Base-by-base conservation (phyloP, 2,888 invertebrate genomes). In the Lutraria lutraria region DNA sequence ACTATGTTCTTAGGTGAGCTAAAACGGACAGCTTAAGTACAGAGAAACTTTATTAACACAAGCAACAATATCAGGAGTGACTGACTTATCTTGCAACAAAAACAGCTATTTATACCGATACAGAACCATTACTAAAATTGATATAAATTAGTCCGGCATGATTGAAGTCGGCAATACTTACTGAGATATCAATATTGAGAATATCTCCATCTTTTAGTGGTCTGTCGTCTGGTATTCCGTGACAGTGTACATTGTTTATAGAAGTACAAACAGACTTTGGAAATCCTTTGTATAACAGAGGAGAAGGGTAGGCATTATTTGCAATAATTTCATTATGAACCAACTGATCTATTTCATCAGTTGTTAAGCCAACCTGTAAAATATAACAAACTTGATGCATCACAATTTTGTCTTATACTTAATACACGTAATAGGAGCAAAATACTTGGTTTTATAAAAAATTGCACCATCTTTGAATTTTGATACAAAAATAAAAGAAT, bases 211-310 rank as follows among this genome's bases (percentile, higher is more conserved):
- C 97, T 92, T 97, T 96, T 80, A 99, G 97, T 1, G 90, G 90
- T 93, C 98, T 97, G 95, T 98, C 97, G 96, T 99, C 99, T 0
- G 99, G 99, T 95, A 99, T 99, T 2, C 99, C 99, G 97, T 99
- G 99, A 93, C 98, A 98, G 31, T 98, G 98, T 0, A 99, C 98
- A 97, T 99, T 98, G 96, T 99, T 99, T 0, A 99, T 98, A 29
- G 98, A 98, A 0, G 99, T 99, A 96, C 99, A 99, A 4, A 98
- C 97, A 89, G 99, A 99, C 95, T 99, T 99, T 2, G 98, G 98
- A 95, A 98, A 99, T 0, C 98, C 97, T 88, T 97, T 97, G 96
- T 99, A 99, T 94, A 98, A 97, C 79, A 99, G 97, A 0, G 99
- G 98, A 29, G 99, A 99, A 15, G 99, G 99, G 97, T 99, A 99